Percentiles rank a stretch among this genome's conserved stretches.
These are phyloP conservation scores for Agonopterix heracliana DNA, from an alignment of 2,888 invertebrate species.

Conservation along the genomic window DNA sequence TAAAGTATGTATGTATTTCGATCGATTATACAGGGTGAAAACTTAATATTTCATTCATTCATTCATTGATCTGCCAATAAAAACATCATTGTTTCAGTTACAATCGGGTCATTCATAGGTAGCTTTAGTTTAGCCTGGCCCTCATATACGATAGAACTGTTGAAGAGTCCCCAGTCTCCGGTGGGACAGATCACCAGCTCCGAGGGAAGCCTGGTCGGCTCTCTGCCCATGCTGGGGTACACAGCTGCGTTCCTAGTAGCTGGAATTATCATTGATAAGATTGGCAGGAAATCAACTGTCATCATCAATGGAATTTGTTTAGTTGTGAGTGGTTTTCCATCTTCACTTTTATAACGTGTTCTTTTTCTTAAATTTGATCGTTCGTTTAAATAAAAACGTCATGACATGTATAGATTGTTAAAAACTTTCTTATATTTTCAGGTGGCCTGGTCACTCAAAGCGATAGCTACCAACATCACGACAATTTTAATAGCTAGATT, in stretches of 20 bases:
- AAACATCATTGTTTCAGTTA: background rate
- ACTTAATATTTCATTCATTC: too few species aligned
- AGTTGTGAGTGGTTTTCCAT: background rate
- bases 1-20: too few species aligned
- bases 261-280: background rate
- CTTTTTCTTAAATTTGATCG: background rate
- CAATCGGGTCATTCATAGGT: background rate
- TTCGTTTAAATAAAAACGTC: background rate
- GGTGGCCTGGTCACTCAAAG: slow-evolving; percentile 32
- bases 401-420: background rate
- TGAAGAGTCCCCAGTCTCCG: background rate
- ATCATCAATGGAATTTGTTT: background rate
- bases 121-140: slow-evolving; percentile 1
- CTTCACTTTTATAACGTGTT: background rate
- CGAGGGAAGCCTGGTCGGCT: background rate
- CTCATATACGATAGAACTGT: background rate
- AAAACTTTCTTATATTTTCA: slow-evolving; percentile 10
- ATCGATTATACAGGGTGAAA: background rate
- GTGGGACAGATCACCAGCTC: background rate
- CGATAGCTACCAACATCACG: slow-evolving; percentile 21
- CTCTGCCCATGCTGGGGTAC: background rate
- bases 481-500: slow-evolving; percentile 57
- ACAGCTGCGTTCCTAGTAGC: background rate
- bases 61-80: background rate
- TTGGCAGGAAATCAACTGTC: background rate